phyloP scores from a whole-genome alignment of 2,888 invertebrate genomes.

The Acanthosepion lycidas region DNA sequence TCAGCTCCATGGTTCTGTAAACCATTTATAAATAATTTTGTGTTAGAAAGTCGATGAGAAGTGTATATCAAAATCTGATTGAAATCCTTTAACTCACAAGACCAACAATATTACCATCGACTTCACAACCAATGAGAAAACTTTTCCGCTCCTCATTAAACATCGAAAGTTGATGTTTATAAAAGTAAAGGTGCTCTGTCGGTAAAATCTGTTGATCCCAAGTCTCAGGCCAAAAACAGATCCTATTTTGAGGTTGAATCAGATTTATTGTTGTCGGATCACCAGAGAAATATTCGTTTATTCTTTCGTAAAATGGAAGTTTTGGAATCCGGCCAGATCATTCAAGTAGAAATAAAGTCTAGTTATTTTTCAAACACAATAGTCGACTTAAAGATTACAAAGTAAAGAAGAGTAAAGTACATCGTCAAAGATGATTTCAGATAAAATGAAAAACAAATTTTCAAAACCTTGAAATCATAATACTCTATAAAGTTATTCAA shows the following conservation, averaged over 20 bases:
- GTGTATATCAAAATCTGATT: too few relatives aligned
- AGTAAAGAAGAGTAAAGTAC: neutral
- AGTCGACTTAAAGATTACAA: neutral
- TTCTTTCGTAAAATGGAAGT: neutral
- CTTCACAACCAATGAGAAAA: too few relatives aligned
- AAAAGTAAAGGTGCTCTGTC: too few relatives aligned
- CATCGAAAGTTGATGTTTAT: too few relatives aligned
- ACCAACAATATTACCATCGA: too few relatives aligned
- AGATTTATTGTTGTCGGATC: neutral
- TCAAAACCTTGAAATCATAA: neutral
- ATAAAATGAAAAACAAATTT: neutral
- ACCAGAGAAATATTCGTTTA: neutral
- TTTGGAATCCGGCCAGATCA: neutral
- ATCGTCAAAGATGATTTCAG: neutral
- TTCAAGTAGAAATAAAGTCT: neutral
- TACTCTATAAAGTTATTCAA: too few relatives aligned
- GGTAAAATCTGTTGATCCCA: neutral
- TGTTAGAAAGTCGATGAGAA: too few relatives aligned
- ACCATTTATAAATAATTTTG: too few relatives aligned
- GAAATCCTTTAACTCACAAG: too few relatives aligned
- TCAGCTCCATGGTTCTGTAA: too few relatives aligned
- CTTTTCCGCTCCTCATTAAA: too few relatives aligned
- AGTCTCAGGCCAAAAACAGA: neutral
- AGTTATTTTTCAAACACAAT: neutral
- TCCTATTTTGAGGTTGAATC: neutral